These are phyloP conservation scores for Ametastegia equiseti DNA, from an alignment of 2,888 invertebrate species.

Conservation along the genomic window DNA sequence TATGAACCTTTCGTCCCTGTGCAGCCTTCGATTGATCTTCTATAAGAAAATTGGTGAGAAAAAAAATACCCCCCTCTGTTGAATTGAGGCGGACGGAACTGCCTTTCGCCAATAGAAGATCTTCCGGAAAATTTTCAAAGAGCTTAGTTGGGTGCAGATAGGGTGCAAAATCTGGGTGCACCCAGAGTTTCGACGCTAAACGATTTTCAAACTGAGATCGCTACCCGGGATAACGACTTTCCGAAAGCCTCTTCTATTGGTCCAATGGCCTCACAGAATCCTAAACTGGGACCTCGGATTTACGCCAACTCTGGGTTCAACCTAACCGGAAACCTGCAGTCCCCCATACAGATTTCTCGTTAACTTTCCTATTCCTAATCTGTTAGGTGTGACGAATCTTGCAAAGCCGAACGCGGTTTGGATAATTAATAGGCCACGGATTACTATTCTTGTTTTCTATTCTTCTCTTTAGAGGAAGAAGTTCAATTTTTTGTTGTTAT, in stretches of 20 bases:
- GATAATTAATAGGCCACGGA: background rate
- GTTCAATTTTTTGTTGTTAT: no score
- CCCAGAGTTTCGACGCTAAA: slow-evolving; percentile 51
- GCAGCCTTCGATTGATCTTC: slow-evolving; percentile 32
- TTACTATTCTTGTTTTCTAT: no score
- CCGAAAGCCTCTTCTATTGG: slow-evolving; percentile 40
- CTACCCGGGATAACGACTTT: slow-evolving; percentile 54
- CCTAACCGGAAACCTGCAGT: background rate
- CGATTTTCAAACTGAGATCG: slow-evolving; percentile 59
- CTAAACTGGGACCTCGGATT: slow-evolving; percentile 31
- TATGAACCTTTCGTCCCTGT: background rate
- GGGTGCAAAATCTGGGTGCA: slow-evolving; percentile 51
- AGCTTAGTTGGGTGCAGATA: slow-evolving; percentile 45
- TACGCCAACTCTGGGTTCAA: background rate
- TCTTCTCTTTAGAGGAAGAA: no score
- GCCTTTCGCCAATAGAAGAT: slow-evolving; percentile 29
- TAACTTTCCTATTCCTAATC: background rate
- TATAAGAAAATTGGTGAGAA: slow-evolving; percentile 43
- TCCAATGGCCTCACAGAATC: slow-evolving; percentile 23
- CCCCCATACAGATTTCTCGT: slow-evolving; percentile 10
- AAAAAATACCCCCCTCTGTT: no score
- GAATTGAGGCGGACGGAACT: background rate
- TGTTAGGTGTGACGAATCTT: background rate
- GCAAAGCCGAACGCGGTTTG: no score
- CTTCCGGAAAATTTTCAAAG: slow-evolving; percentile 34